Conservation (phyloP, 1,140 invertebrate species). For the Drosophila micromelanica region DNA sequence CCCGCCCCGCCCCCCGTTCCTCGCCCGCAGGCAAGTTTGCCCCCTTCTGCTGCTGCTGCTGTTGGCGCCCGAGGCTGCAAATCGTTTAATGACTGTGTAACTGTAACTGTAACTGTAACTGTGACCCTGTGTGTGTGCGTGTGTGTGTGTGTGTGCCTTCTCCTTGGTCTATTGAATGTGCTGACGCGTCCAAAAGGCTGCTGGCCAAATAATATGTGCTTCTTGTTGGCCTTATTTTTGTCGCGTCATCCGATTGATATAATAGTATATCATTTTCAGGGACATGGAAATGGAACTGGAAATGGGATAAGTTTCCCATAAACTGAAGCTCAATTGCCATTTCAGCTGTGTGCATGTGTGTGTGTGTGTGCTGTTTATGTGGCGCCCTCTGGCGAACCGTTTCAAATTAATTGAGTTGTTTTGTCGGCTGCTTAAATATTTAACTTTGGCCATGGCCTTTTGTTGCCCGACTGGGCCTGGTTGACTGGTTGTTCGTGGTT, state of each 20-base stretch:
- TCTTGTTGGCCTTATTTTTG: conserved; percentile 24
- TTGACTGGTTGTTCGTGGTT: conserved; percentile 24
- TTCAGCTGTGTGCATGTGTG: not conserved
- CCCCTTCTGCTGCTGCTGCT: not conserved
- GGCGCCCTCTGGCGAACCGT: conserved; percentile 29
- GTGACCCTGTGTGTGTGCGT: conserved; percentile 1
- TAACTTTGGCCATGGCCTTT: conserved; percentile 70
- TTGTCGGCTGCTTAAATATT: conserved; percentile 76
- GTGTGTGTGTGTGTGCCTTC: not conserved
- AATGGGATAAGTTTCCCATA: conserved; percentile 23
- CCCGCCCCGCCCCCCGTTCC: not conserved
- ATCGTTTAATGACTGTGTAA: conserved; percentile 83
- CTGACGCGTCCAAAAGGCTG: conserved; percentile 55
- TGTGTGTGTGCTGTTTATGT: not conserved
- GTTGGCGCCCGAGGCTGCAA: conserved; percentile 36
- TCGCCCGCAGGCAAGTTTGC: not conserved
- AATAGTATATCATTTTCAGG: conserved; percentile 44
- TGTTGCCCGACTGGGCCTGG: conserved; percentile 39
- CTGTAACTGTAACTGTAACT: conserved; percentile 24
- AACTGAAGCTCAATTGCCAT: conserved; percentile 34
- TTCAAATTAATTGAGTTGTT: conserved; percentile 84
- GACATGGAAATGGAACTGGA: not conserved
- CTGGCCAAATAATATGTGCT: conserved; percentile 4
- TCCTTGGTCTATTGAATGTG: conserved; percentile 20
- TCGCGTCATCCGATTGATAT: conserved; percentile 56